Base-by-base conservation (phyloP, 53 echinoderm and acorn worm genomes). In the Actinopyga echinites region DNA sequence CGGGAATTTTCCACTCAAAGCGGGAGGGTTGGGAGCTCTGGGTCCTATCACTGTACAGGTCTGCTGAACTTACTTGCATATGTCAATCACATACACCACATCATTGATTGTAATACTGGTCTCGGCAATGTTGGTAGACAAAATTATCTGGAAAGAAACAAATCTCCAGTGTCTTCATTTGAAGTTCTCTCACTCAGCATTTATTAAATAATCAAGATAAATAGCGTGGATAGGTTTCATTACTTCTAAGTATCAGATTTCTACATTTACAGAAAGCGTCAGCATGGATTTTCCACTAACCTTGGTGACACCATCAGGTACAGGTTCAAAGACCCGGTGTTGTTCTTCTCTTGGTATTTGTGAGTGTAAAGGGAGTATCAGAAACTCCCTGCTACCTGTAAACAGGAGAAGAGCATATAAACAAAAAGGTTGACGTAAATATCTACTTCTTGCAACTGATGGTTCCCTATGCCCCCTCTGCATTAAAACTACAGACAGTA, bases 61-160 rank as follows among this genome's bases (percentile, higher is more conserved):
- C n/a, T n/a, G n/a, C n/a, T n/a, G n/a, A n/a, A 91, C 95, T 93
- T 82, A 96, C 97, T 96, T 96, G 97, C 97, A 96, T 30, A 93
- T 90, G 69, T 96, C 97, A 49, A 96, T 93, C 25, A 96, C 97
- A 62, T 93, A 96, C 59, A 96, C 97, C 23, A 96, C 94, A 81
- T 96, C 97, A 42, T 96, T 96, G 80, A 96, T 96, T 66, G 97
- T 96, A 82, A 96, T 92, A 56, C 97, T 96, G 26, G 97, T 96
- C 69, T 96, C 97, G 13, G 97, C 97, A 57, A 96, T 96, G 90
- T 93, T 96, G 22, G 97, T 96, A 24, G 97, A 96, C 57, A 96
- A 82, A 57, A 96, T 93, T 63, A 96, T 96, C 97, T 96, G 75
- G n/a, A n/a, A n/a, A n/a, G n/a, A n/a, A n/a, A n/a, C n/a, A n/a